phyloP scores from a whole-genome alignment of 2,113 vertebrate genomes.

The Ciconia stormi region DNA sequence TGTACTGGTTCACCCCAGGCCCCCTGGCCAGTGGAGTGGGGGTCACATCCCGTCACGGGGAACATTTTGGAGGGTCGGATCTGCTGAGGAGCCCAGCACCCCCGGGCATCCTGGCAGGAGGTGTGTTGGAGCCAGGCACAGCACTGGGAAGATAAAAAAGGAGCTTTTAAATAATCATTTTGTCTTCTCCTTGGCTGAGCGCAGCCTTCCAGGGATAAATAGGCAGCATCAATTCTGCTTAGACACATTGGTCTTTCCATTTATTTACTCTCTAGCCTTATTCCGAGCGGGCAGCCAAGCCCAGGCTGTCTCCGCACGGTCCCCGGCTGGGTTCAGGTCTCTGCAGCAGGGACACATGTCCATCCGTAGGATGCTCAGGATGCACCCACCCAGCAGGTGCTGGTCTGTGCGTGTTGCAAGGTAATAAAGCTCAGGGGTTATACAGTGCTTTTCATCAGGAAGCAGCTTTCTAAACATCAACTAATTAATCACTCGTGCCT shows the following conservation, averaged over 20 bases:
- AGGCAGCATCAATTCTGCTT: slow-evolving; percentile 46
- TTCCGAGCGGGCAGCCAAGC: not conserved
- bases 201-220: slow-evolving; percentile 52
- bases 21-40: rapidly evolving
- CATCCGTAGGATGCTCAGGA: rapidly evolving
- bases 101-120: not conserved
- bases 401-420: rapidly evolving
- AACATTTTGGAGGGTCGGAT: rapidly evolving
- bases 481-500: slow-evolving; percentile 49
- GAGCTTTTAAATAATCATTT: slow-evolving; percentile 72
- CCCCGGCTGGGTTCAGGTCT: not conserved
- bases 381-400: not conserved
- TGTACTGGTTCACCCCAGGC: not conserved
- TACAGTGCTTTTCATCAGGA: not conserved
- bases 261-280: slow-evolving; percentile 11
- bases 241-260: not conserved
- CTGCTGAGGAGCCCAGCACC: not conserved
- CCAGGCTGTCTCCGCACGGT: not conserved
- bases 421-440: not conserved
- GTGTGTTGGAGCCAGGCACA: not conserved
- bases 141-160: slow-evolving; percentile 33
- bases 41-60: rapidly evolving
- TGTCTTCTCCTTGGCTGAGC: slow-evolving; percentile 33
- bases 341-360: not conserved
- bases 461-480: slow-evolving; percentile 28